Percentiles rank a stretch among this genome's conserved stretches.
These are phyloP conservation scores for Graphium colonna DNA, from an alignment of 2,888 invertebrate species.

Conservation along the genomic window DNA sequence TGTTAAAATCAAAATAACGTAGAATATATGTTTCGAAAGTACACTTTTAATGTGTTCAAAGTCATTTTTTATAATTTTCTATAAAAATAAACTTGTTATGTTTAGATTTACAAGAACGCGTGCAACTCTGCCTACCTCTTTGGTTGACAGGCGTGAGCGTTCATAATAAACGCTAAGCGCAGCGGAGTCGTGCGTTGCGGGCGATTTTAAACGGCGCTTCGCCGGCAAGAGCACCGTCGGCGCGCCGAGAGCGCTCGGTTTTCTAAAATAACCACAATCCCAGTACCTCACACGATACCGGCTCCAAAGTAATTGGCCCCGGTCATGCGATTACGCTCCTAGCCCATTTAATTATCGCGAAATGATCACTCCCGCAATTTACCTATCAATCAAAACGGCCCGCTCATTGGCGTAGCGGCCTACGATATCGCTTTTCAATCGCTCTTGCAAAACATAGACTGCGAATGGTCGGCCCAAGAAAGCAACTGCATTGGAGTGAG, in stretches of 20 bases:
- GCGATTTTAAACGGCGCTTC: constrained; percentile 29
- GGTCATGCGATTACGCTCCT: constrained; percentile 79
- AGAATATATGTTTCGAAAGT: too few relatives aligned
- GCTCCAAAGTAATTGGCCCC: constrained; percentile 62
- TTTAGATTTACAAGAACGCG: too few relatives aligned
- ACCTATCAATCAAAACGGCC: constrained; percentile 74
- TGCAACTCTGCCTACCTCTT: not conserved
- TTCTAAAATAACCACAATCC: constrained; percentile 71
- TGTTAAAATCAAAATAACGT: too few relatives aligned
- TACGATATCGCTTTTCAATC: constrained; percentile 54
- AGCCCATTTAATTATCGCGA: constrained; percentile 77
- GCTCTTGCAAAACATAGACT: constrained; percentile 32
- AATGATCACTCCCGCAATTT: constrained; percentile 78
- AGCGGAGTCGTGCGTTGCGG: constrained; percentile 9
- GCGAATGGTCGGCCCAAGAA: constrained; percentile 14
- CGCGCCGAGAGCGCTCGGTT: constrained; percentile 57
- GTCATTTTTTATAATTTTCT: too few relatives aligned
- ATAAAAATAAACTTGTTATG: too few relatives aligned
- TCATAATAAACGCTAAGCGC: constrained; percentile 1
- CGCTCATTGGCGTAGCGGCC: constrained; percentile 48
- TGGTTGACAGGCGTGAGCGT: not conserved
- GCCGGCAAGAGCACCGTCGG: constrained; percentile 28
- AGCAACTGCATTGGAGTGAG: constrained; percentile 6
- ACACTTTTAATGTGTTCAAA: too few relatives aligned
- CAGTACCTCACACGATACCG: constrained; percentile 64